Evolutionary conservation across 2,113 vertebrate genomes (phyloP).

Genomic region (Zapus hudsonius): DNA sequence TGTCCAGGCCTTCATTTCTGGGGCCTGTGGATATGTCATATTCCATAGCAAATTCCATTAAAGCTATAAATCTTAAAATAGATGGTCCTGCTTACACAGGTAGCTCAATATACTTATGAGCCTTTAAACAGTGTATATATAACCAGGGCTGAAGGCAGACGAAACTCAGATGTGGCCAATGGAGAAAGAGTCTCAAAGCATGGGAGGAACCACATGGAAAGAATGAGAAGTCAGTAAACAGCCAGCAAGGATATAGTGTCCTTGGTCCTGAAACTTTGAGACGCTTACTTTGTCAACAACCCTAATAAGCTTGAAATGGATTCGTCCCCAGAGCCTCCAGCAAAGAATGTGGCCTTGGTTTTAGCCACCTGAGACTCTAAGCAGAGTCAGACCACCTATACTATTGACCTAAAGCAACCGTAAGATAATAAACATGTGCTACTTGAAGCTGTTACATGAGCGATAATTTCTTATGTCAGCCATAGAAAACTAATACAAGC

Average conservation of each 20-base stretch:
- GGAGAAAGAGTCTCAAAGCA: neutral
- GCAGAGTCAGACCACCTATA: neutral
- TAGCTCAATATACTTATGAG: neutral
- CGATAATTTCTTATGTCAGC: neutral
- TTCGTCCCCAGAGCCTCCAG: neutral
- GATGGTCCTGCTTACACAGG: neutral
- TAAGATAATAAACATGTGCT: neutral
- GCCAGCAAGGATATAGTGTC: neutral
- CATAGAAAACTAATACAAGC: neutral
- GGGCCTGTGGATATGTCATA: neutral
- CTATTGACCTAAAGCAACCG: neutral
- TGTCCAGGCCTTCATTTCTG: neutral
- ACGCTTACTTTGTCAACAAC: neutral
- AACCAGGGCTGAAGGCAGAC: neutral
- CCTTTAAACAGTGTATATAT: neutral
- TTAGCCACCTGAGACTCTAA: neutral
- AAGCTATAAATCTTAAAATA: neutral
- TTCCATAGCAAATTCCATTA: slow-evolving; percentile 21
- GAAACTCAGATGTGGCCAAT: neutral
- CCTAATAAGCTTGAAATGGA: neutral
- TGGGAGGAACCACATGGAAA: neutral
- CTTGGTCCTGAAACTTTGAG: neutral
- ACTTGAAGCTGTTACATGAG: neutral
- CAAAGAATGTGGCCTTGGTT: neutral
- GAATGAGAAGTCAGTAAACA: neutral